These are phyloP conservation scores for Coronaproctus castanopsis DNA, from an alignment of 2,888 invertebrate genomes.

Conservation along the genomic window DNA sequence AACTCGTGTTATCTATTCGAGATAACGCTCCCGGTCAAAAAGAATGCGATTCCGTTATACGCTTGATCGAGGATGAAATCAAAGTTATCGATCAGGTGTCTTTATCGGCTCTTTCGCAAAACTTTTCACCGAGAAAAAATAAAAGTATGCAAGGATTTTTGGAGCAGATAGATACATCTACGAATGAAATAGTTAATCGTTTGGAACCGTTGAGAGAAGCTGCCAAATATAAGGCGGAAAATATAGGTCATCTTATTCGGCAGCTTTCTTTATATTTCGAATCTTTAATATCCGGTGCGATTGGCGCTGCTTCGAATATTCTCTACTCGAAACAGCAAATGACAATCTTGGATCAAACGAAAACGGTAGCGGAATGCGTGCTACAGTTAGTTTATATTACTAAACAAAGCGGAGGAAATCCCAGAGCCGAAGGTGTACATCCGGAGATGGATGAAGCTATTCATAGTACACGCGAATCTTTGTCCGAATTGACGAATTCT, in stretches of 20 bases:
- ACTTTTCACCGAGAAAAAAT: slow-evolving; percentile 45
- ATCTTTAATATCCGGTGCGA: slow-evolving; percentile 59
- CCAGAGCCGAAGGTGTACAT: slow-evolving; percentile 59
- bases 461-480: slow-evolving; percentile 52
- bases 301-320: slow-evolving; percentile 77
- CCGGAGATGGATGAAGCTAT: slow-evolving; percentile 63
- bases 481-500: slow-evolving; percentile 57
- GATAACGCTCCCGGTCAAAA: slow-evolving; percentile 91
- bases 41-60: slow-evolving; percentile 71
- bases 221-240: slow-evolving; percentile 78
- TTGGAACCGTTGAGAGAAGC: slow-evolving; percentile 67
- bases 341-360: slow-evolving; percentile 68
- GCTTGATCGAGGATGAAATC: slow-evolving; percentile 50
- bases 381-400: slow-evolving; percentile 63
- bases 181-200: slow-evolving; percentile 60
- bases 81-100: slow-evolving; percentile 70
- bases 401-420: slow-evolving; percentile 83
- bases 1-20: slow-evolving; percentile 74
- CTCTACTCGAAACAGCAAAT: slow-evolving; percentile 73
- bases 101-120: slow-evolving; percentile 69
- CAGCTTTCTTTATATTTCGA: slow-evolving; percentile 52
- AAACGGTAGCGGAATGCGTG: slow-evolving; percentile 86
- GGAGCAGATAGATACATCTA: slow-evolving; percentile 57
- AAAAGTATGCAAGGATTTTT: slow-evolving; percentile 46
- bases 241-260: slow-evolving; percentile 56